Conservation (phyloP, 2,113 vertebrate genomes). For the Micronisus gabar region DNA sequence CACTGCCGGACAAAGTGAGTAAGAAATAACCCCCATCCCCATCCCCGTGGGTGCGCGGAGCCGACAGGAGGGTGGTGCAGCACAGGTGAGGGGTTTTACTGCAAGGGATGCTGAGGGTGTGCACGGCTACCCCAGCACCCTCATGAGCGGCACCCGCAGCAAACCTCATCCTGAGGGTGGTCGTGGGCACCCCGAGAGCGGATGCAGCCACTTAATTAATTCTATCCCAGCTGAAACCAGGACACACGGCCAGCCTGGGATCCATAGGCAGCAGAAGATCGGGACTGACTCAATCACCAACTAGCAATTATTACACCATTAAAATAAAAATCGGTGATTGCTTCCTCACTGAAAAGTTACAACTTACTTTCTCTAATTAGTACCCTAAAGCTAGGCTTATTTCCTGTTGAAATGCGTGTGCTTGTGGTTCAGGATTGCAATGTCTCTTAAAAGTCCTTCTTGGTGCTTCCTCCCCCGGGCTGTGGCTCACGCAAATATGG, state of each 20-base stretch:
- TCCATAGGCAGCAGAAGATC: accelerated
- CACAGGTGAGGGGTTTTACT: background rate
- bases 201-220: background rate
- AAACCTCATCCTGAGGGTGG: background rate
- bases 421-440: background rate
- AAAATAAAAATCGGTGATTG: background rate
- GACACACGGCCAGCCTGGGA: background rate
- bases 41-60: background rate
- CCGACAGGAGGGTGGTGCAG: background rate
- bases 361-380: background rate
- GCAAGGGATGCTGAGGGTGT: background rate
- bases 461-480: background rate
- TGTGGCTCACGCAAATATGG: background rate
- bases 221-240: too few relatives aligned
- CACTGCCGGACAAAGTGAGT: background rate
- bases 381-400: background rate
- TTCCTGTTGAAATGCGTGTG: background rate
- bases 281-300: background rate
- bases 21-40: background rate
- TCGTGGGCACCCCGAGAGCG: background rate
- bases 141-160: background rate
- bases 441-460: background rate
- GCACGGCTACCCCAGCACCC: accelerated
- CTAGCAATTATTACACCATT: background rate
- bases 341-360: background rate